Percentiles rank a stretch among this genome's conserved stretches.
These are phyloP conservation scores for Atrina japonica DNA, from an alignment of 2,888 invertebrate genomes.

Conservation along the genomic window DNA sequence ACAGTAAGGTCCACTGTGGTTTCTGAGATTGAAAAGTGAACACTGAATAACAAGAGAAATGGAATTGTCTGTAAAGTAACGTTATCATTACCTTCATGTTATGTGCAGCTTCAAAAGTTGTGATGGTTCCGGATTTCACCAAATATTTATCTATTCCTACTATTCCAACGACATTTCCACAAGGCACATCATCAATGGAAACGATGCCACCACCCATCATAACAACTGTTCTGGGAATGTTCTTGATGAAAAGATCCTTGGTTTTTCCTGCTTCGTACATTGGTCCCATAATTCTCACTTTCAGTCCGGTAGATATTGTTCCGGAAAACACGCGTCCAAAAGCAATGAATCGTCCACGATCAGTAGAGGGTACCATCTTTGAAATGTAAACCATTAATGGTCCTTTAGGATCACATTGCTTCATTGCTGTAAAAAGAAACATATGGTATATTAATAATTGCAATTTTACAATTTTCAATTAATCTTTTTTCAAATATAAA, in stretches of 20 bases:
- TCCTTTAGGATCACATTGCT: constrained; percentile 96
- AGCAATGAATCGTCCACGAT: constrained; percentile 99
- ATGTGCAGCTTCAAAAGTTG: constrained; percentile 99
- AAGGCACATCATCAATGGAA: constrained; percentile 99
- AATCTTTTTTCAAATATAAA: too few species aligned
- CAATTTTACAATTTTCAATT: too few species aligned
- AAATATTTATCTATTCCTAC: constrained; percentile 99
- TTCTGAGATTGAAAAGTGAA: too few species aligned
- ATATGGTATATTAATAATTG: background rate
- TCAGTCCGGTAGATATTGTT: constrained; percentile 85
- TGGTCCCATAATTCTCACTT: constrained; percentile 98
- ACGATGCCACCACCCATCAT: constrained; percentile 99
- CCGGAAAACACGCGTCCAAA: constrained; percentile 99
- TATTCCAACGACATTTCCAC: constrained; percentile 99
- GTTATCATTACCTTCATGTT: constrained; percentile 89
- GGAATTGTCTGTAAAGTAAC: too few species aligned
- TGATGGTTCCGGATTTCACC: constrained; percentile 99
- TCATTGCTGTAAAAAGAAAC: constrained; percentile 80
- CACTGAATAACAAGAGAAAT: too few species aligned
- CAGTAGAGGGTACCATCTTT: constrained; percentile 99
- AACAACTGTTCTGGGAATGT: constrained; percentile 98
- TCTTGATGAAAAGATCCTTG: constrained; percentile 99
- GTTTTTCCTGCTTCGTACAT: constrained; percentile 96
- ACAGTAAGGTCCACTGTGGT: too few species aligned
- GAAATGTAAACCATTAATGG: constrained; percentile 99